These are phyloP conservation scores for Vulpes lagopus DNA, from an alignment of 2,113 vertebrate genomes.

Conservation along the genomic window DNA sequence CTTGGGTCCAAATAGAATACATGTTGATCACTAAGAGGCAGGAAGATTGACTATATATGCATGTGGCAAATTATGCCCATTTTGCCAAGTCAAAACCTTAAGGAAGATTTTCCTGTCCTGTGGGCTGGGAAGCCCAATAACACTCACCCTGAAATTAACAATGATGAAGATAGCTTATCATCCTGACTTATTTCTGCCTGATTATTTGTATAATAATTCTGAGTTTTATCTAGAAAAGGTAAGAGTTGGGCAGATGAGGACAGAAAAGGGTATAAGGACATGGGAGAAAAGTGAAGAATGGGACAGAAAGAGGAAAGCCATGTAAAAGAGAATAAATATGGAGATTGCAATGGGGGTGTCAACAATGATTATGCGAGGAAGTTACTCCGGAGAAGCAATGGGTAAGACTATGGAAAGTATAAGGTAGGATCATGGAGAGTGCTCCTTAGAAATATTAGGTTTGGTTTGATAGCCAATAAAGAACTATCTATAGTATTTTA, in stretches of 20 bases:
- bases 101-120: background rate
- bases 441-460: background rate
- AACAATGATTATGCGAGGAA: background rate
- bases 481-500: conserved; percentile 35
- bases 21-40: background rate
- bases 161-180: background rate
- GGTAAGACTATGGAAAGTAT: background rate
- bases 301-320: background rate
- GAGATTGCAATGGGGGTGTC: background rate
- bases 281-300: background rate
- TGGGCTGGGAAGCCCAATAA: background rate
- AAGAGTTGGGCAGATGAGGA: background rate
- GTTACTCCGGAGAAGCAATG: background rate
- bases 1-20: background rate
- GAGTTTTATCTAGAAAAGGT: background rate
- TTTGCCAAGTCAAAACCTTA: background rate
- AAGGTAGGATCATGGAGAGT: background rate
- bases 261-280: background rate
- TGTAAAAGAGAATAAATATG: background rate
- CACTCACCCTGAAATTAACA: background rate
- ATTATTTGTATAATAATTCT: background rate
- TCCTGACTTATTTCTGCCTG: background rate
- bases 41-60: background rate
- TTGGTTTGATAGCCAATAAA: conserved; percentile 13
- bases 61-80: background rate